Conservation (phyloP, 2,113 vertebrate genomes). For the Callaeas wilsoni region DNA sequence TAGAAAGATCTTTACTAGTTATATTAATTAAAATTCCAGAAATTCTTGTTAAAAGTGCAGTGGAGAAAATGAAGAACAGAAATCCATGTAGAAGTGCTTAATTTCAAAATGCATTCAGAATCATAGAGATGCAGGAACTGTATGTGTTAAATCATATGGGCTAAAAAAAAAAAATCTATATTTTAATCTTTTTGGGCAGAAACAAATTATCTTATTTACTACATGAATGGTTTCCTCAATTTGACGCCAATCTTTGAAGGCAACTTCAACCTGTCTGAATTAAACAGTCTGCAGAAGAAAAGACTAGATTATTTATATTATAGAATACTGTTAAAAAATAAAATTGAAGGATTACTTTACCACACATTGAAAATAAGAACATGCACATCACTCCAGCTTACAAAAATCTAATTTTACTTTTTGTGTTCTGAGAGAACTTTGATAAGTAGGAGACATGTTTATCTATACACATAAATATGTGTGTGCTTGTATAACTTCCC, state of each 20-base stretch:
- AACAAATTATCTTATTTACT: constrained; percentile 88
- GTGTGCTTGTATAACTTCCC: not conserved
- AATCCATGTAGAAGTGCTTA: not conserved
- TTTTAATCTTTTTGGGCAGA: constrained; percentile 76
- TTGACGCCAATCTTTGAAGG: constrained; percentile 83
- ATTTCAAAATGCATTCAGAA: constrained; percentile 38
- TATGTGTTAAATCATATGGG: constrained; percentile 66
- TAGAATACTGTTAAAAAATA: constrained; percentile 56
- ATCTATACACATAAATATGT: not conserved
- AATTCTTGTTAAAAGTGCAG: not conserved
- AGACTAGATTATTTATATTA: constrained; percentile 78
- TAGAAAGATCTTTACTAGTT: not conserved
- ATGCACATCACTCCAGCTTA: constrained; percentile 49
- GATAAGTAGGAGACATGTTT: not conserved
- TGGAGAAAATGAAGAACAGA: not conserved
- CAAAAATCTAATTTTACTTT: constrained; percentile 72
- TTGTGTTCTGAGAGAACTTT: constrained; percentile 51
- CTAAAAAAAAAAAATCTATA: constrained; percentile 73
- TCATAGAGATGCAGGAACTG: constrained; percentile 30
- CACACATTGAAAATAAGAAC: constrained; percentile 66
- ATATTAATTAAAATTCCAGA: not conserved
- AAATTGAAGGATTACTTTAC: constrained; percentile 56
- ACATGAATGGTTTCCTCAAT: constrained; percentile 88
- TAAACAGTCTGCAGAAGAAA: constrained; percentile 74
- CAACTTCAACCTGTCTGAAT: constrained; percentile 79